Percentiles rank a stretch among this genome's conserved stretches.
phyloP scores from a whole-genome alignment of 2,888 invertebrate species.

The Latheticus oryzae region DNA sequence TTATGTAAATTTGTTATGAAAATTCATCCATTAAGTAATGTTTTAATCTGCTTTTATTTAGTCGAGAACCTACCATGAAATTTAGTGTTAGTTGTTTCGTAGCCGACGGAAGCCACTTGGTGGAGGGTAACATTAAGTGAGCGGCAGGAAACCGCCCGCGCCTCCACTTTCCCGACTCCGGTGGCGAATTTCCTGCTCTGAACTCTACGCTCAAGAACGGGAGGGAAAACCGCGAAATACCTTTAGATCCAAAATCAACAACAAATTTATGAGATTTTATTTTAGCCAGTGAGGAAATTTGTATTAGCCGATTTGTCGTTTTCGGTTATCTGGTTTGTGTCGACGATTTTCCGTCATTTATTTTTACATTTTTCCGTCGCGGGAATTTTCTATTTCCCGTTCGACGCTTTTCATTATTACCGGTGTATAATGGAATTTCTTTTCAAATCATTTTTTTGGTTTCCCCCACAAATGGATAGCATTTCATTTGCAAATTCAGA shows the following conservation, averaged over 20 bases:
- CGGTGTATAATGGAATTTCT: conserved; percentile 43
- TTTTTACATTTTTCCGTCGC: conserved; percentile 58
- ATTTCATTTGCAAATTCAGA: too few relatives aligned
- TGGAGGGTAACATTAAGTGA: conserved; percentile 44
- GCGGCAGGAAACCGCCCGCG: conserved; percentile 56
- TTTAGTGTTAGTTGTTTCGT: conserved; percentile 25
- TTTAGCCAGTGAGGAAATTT: conserved; percentile 56
- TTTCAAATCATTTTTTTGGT: conserved; percentile 31
- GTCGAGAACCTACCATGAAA: conserved; percentile 4
- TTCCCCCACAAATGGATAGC: conserved; percentile 27
- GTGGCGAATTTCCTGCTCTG: conserved; percentile 57
- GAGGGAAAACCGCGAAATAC: conserved; percentile 24
- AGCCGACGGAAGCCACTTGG: conserved; percentile 38
- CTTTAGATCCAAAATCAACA: conserved; percentile 35
- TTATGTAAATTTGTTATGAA: too few relatives aligned
- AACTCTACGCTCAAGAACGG: conserved; percentile 38
- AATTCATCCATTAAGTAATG: too few relatives aligned
- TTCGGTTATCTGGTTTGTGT: conserved; percentile 53
- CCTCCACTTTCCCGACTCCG: conserved; percentile 56
- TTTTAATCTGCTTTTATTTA: too few relatives aligned
- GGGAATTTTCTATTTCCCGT: conserved; percentile 43
- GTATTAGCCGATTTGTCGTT: conserved; percentile 59
- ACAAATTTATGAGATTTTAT: conserved; percentile 54
- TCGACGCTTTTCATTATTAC: conserved; percentile 41
- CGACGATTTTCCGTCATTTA: conserved; percentile 53